Evolutionary conservation across 2,888 invertebrate genomes (phyloP).

Genomic region (Meandrusa payeni): DNA sequence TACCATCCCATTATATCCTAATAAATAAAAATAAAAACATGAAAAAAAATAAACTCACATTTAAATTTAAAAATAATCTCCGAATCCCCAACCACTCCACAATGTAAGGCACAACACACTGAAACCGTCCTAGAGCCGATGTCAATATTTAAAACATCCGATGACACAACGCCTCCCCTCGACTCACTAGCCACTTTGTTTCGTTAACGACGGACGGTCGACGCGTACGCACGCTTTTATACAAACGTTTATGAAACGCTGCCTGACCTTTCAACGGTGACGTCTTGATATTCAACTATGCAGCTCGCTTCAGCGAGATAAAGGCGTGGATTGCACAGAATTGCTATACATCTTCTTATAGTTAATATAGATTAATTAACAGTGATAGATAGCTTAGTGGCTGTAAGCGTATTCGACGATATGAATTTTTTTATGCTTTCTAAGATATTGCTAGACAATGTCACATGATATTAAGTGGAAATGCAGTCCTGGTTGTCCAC

Average conservation of each 20-base stretch:
- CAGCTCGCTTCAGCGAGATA: not conserved
- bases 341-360: no score
- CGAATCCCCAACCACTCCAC: conserved; percentile 23
- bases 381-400: no score
- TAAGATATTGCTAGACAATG: no score
- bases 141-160: conserved; percentile 24
- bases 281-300: conserved; percentile 7
- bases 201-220: conserved; percentile 3
- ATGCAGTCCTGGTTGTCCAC: no score
- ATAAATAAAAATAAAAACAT: conserved; percentile 6
- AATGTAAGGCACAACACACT: conserved; percentile 24
- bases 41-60: conserved; percentile 20
- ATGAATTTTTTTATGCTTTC: no score
- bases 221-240: conserved; percentile 13
- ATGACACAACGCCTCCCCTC: conserved; percentile 21
- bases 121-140: conserved; percentile 18
- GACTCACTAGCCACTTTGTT: conserved; percentile 1
- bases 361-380: no score
- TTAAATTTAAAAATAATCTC: conserved; percentile 15
- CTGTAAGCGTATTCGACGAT: no score
- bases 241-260: conserved; percentile 21
- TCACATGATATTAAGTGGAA: no score
- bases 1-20: no score
- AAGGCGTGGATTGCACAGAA: no score
- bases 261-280: conserved; percentile 15